Base-by-base conservation (phyloP, 1,140 invertebrate genomes). In the Gonioctena quinquepunctata region DNA sequence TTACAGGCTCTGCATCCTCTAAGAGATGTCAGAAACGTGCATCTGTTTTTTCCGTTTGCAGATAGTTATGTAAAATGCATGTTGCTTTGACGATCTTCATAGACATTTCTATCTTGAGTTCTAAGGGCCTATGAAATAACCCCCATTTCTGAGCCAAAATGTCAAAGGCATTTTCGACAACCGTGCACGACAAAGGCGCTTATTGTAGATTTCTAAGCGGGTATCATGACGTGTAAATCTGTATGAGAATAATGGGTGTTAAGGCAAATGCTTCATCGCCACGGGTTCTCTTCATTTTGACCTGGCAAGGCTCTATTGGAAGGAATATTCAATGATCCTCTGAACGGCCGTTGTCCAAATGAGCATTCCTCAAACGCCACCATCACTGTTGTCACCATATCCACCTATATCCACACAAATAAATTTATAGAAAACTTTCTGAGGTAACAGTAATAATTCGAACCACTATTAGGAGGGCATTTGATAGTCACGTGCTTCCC, bases 141-240 rank as follows among this genome's bases (percentile, higher is more conserved):
- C 79, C 60, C 72, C 69, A 84, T 73, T 78, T 77, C 60, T 75
- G 68, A 3, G 76, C 79, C 72, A 85, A 74, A 60, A 85, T 84
- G 27, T 83, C 82, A 72, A 86, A 86, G 6, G 81, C 79, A 79
- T 83, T 84, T 80, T 85, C 81, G 50, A 85, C 78, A 22, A 77
- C 75, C 82, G 74, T 48, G 82, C 81, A 70, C 81, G 74, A 61
- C 77, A 82, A 49, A 85, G 70, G n/a, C n/a, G n/a, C n/a, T n/a
- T n/a, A n/a, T 63, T 77, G 69, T 70, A 75, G 18, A 61, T 79
- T 67, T 70, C 65, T 60, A 75, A 76, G 11, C 50, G 18, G 54
- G n/a, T 60, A 63, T 77, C 64, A 19, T 13, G 19, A 56, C 59
- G 8, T 19, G 62, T 52, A 66, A 72, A 68, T 57, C 52, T 64